A percentile compares a stretch with the other conserved stretches of the same genome.
These are phyloP conservation scores for Sciurus carolinensis DNA, from an alignment of 2,797 vertebrate genomes.

Conservation along the genomic window DNA sequence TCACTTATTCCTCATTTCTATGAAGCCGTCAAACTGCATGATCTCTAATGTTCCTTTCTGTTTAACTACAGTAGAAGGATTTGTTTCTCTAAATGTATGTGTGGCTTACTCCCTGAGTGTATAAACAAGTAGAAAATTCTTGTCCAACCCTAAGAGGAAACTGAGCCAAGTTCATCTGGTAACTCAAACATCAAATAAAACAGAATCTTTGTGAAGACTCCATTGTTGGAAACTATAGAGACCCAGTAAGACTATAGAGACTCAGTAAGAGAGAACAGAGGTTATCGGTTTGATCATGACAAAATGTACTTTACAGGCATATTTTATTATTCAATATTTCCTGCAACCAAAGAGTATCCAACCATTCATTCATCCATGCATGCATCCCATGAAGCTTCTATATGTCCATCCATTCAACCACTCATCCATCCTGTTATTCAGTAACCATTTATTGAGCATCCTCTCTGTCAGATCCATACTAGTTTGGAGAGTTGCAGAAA, in stretches of 20 bases:
- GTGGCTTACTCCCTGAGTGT: not conserved
- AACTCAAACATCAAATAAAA: not conserved
- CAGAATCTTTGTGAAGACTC: not conserved
- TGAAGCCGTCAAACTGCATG: not conserved
- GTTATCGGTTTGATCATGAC: not conserved
- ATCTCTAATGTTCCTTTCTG: not conserved
- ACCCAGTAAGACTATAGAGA: not conserved
- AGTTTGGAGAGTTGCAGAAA: not conserved
- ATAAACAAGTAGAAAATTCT: conserved; percentile 22
- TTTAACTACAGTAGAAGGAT: not conserved
- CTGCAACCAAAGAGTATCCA: not conserved
- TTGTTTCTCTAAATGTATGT: not conserved
- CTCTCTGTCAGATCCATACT: not conserved
- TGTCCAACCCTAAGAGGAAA: conserved; percentile 39
- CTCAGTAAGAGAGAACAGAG: not conserved
- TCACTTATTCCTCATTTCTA: conserved; percentile 2
- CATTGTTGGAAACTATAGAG: not conserved
- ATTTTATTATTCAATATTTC: conserved; percentile 42
- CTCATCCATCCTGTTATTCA: not conserved
- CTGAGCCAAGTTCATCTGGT: not conserved
- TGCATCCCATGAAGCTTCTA: not conserved
- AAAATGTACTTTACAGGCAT: not conserved
- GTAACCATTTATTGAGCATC: not conserved
- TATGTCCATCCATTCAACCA: not conserved
- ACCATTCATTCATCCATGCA: not conserved